Evolutionary conservation across 2,113 vertebrate genomes (phyloP).

Genomic region (Toxotes chatareus): DNA sequence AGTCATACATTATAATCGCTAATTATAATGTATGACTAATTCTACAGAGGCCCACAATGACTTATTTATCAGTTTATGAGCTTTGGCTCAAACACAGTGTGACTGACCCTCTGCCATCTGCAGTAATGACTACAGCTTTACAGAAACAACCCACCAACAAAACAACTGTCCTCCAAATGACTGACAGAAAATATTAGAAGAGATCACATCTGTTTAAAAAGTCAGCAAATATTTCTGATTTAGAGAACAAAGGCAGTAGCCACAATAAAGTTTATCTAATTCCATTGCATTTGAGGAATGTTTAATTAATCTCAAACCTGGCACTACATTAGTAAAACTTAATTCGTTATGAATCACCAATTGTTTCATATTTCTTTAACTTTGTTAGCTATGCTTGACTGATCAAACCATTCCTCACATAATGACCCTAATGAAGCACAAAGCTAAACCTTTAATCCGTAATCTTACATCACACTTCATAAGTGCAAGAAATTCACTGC

Average conservation of each 20-base stretch:
- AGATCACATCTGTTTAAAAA: not conserved
- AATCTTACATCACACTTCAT: constrained; percentile 12
- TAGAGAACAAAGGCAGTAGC: constrained; percentile 11
- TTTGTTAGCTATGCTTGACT: constrained; percentile 21
- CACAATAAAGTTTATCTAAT: not conserved
- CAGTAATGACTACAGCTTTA: not conserved
- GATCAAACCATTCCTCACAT: constrained; percentile 44
- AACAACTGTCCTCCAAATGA: not conserved
- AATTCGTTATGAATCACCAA: constrained; percentile 26
- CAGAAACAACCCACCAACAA: not conserved
- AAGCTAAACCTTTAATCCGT: constrained; percentile 4
- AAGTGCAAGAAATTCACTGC: not conserved
- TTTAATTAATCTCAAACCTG: constrained; percentile 33
- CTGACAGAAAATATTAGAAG: not conserved
- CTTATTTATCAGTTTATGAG: not conserved
- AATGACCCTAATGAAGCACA: constrained; percentile 17
- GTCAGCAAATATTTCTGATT: constrained; percentile 19
- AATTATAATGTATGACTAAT: not conserved
- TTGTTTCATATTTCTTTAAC: constrained; percentile 30
- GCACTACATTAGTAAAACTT: constrained; percentile 6
- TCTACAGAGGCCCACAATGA: not conserved
- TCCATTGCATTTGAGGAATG: constrained; percentile 11
- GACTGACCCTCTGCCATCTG: not conserved
- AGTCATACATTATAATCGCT: not conserved
- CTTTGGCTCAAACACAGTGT: not conserved